Evolutionary conservation across 2,113 vertebrate species (phyloP), one percentile per base, ranked within the genome.

Genomic region (Gnathonemus echidnorhynchus): DNA sequence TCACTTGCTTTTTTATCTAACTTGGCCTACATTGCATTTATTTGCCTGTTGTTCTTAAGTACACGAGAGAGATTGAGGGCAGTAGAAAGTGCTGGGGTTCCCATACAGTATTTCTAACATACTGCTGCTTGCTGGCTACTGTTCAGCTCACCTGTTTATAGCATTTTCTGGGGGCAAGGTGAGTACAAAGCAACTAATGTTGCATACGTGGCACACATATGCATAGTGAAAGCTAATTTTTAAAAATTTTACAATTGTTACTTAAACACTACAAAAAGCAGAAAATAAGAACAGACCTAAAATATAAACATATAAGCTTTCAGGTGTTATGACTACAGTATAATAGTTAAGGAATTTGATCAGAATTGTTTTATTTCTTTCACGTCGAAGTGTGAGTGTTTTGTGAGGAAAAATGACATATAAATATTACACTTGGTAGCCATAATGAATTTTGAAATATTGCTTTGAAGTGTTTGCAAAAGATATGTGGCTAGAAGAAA

Each of bases 401-500:
- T 77, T 53, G 31, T 90, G 50, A 88, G 88, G 93, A 94, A 94
- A 94, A 93, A 93, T 92, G 90, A 85, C 91, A 91, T 88, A 89
- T 70, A 88, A 91, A 88, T 83, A 70, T 50, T 92, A 93, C 91
- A 88, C 92, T 92, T 90, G 53, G 91, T 87, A 84, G 87, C 92
- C 62, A 92, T 96, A 96, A 96, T 96, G 92, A 92, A 90, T 94
- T 94, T 93, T 96, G 95, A 96, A 95, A 94, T 94, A 95, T 95
- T 93, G 93, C 94, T 93, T 90, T 91, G 92, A 91, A 92, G 91
- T 93, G 92, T 93, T 93, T 31, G 92, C 91, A 90, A 93, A 95
- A 92, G 93, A 93, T 90, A 88, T 70, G 89, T 91, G 93, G 92
- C 92, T 91, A 17, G 92, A 27, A 92, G 91, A 88, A 92, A 93